Percentiles rank a stretch among this genome's conserved stretches.
Conservation (phyloP, 2,113 vertebrate genomes). For the Epinephelus cyanopodus region DNA sequence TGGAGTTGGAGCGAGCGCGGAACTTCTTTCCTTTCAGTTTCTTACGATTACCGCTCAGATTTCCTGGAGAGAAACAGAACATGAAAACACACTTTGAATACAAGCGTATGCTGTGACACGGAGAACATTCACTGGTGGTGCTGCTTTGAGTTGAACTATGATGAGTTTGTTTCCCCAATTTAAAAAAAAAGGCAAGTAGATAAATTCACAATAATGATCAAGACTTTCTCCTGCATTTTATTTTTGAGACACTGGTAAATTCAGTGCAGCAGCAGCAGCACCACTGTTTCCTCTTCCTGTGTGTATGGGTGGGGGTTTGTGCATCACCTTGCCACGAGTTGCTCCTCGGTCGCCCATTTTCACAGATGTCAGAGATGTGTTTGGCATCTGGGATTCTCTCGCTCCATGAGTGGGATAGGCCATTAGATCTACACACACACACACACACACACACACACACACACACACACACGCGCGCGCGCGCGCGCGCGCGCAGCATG, state of each 20-base stretch:
- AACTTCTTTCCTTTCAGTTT: slow-evolving; percentile 99
- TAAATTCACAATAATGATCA: neutral
- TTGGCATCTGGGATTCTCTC: slow-evolving; percentile 99
- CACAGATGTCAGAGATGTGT: slow-evolving; percentile 98
- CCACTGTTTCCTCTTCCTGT: neutral
- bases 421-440: slow-evolving; percentile 90
- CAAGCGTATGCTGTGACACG: neutral
- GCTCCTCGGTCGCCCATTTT: slow-evolving; percentile 97
- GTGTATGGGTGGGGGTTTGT: neutral
- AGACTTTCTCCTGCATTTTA: neutral
- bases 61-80: slow-evolving; percentile 85
- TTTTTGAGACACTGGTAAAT: neutral
- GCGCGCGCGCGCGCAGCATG: too few species aligned
- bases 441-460: slow-evolving; percentile 23
- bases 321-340: slow-evolving; percentile 98
- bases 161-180: neutral
- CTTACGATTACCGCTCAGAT: slow-evolving; percentile 96
- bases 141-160: too few species aligned
- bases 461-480: neutral
- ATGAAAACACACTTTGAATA: neutral
- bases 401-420: slow-evolving; percentile 99
- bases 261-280: neutral
- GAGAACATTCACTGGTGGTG: neutral
- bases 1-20: slow-evolving; percentile 98
- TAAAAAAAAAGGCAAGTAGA: neutral